Evolutionary conservation across 2,797 vertebrate genomes (phyloP), one percentile per base, ranked within the genome.

Genomic region (Micropoecilia bifurca): DNA sequence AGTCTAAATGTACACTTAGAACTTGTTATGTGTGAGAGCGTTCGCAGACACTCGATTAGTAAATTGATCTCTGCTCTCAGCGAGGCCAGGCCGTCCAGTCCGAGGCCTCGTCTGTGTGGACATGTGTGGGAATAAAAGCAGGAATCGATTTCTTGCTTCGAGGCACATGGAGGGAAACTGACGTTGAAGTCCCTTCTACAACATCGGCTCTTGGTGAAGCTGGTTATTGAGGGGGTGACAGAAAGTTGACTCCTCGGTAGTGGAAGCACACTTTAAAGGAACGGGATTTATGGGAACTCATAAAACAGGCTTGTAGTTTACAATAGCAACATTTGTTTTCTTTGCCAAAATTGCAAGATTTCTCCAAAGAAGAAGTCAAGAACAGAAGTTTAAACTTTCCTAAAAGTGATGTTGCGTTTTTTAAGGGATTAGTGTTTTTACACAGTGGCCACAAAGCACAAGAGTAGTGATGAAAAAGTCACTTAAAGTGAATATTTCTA

Each of bases 81-180:
- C 55, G 0, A 66, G 69, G 75, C 50, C 78, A 16, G 7, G 71
- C 59, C 13, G 46, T 0, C 57, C 45, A 9, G 79, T 86, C 85
- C 7, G 43, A 39, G 87, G 87, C 77, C 73, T 85, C 83, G 4
- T 84, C 85, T 81, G 73, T 77, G 90, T 87, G 83, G 89, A 87
- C 85, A 84, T 87, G 88, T 88, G 91, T 93, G 93, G 89, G 90
- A 93, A 93, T 85, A 63, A 79, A 85, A 83, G 50, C 69, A 75
- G 50, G 75, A 80, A 89, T 94, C 90, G n/a, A 94, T 92, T 77
- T 77, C 33, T 61, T n/a, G 5, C 71, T 2, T 5, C 1, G 2
- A 78, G 66, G 61, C 63, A 79, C 85, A 14, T 48, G 9, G 71
- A 76, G 74, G 80, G 43, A 78, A 82, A 78, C 43, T 18, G 33